Base-by-base conservation (phyloP, 2,888 invertebrate species). In the Chesias legatella region DNA sequence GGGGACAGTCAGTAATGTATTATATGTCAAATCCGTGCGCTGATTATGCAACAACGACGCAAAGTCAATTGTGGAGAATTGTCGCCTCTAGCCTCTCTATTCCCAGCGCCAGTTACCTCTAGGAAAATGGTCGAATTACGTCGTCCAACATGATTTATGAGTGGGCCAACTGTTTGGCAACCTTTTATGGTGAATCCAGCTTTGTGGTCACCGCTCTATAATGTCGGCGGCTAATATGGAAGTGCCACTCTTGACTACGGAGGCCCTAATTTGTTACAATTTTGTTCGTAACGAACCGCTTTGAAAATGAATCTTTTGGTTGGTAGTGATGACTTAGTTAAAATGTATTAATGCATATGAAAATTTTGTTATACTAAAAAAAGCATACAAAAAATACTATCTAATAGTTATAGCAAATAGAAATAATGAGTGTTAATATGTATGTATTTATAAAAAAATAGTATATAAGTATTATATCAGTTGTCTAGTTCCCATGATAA, bases 111-210 rank as follows among this genome's bases (percentile, higher is more conserved):
- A n/a, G n/a, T 22, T 33, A 24, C 11, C 17, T 27, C 13, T 28
- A 13, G 28, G 56, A 67, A 73, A 68, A 65, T 55, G 51, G 64
- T 61, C 54, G 57, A 60, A 68, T 64, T 68, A 70, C 59, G 57
- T 60, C 55, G 49, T 53, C 46, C 48, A 61, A 60, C 48, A 76
- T 83, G 83, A 84, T 84, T 83, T 81, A 84, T 83, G 77, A 62
- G 61, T 56, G 57, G 63, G 62, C 59, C 60, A 70, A 72, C 74
- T 72, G 69, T 67, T 69, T 69, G 68, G 69, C 58, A 65, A 64
- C 78, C 73, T 70, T 73, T 70, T 78, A 77, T 63, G 73, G 73
- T 59, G 63, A 74, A 78, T 75, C 46, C 40, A 34, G 26, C 50
- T 51, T 51, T 51, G 47, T 50, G 35, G 33, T 33, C 28, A 46